phyloP scores from a whole-genome alignment of 2,888 invertebrate species.

The Drosophila peninsularis region DNA sequence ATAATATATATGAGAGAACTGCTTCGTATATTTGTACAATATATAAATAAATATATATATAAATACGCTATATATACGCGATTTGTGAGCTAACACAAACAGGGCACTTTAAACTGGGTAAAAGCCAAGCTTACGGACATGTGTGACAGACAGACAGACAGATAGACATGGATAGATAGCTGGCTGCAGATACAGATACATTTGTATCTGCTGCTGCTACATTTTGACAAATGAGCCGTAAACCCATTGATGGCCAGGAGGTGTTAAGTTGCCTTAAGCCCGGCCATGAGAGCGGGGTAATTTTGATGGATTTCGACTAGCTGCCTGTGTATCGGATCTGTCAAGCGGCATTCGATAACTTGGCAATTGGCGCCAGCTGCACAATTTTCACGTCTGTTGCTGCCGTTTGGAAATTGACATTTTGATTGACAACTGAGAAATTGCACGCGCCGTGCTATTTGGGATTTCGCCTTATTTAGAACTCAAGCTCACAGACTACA shows the following conservation, averaged over 20 bases:
- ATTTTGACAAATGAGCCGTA: slow-evolving; percentile 64
- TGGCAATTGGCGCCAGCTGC: slow-evolving; percentile 57
- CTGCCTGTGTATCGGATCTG: slow-evolving; percentile 49
- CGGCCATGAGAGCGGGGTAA: slow-evolving; percentile 25
- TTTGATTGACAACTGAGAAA: slow-evolving; percentile 82
- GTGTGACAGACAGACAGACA: slow-evolving; percentile 25
- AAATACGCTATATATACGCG: slow-evolving; percentile 1
- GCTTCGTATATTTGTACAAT: slow-evolving; percentile 10
- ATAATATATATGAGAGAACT: slow-evolving; percentile 51
- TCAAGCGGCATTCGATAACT: slow-evolving; percentile 64
- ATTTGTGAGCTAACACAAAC: slow-evolving; percentile 19
- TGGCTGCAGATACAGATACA: slow-evolving; percentile 24
- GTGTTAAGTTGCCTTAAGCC: slow-evolving; percentile 47
- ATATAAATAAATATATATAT: slow-evolving; percentile 8
- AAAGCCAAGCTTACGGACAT: slow-evolving; percentile 15
- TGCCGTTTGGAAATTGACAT: slow-evolving; percentile 71
- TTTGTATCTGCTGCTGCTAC: slow-evolving; percentile 32
- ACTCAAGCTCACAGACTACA: slow-evolving; percentile 11
- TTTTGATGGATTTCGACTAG: slow-evolving; percentile 63
- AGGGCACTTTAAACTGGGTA: slow-evolving; percentile 5
- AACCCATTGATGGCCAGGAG: slow-evolving; percentile 51
- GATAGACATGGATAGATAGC: slow-evolving; percentile 26
- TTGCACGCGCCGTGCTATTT: slow-evolving; percentile 43
- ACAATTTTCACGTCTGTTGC: slow-evolving; percentile 31
- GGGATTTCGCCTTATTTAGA: slow-evolving; percentile 26